These are phyloP conservation scores for Drosophila picticornis DNA, from an alignment of 2,888 invertebrate genomes.

Conservation along the genomic window DNA sequence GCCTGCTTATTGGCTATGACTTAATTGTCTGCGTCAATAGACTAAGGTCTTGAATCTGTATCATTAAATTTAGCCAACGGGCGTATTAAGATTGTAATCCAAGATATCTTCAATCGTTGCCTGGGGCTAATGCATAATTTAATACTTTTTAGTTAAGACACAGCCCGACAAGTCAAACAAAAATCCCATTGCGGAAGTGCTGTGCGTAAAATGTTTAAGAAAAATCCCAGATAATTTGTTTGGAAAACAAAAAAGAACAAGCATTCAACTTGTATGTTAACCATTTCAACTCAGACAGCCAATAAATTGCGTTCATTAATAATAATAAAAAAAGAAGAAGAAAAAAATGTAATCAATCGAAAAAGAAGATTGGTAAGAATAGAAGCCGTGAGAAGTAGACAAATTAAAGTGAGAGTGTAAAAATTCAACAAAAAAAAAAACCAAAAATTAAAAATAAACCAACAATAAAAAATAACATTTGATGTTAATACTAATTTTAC, in stretches of 20 bases:
- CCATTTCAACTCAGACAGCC: constrained; percentile 43
- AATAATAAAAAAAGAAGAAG: constrained; percentile 10
- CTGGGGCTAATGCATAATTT: constrained; percentile 42
- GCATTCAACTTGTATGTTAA: constrained; percentile 8
- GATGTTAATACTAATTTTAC: neutral
- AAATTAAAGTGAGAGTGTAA: constrained; percentile 7
- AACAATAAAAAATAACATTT: neutral
- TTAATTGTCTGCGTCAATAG: constrained; percentile 4
- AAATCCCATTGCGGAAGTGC: constrained; percentile 47
- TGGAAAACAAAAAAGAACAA: neutral
- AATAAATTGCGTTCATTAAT: constrained; percentile 65
- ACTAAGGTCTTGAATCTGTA: constrained; percentile 6
- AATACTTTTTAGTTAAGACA: constrained; percentile 56
- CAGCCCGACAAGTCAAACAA: constrained; percentile 49
- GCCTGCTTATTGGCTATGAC: neutral
- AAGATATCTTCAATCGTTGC: constrained; percentile 13
- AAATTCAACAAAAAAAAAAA: neutral
- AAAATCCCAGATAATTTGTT: constrained; percentile 28
- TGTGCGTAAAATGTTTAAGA: constrained; percentile 12
- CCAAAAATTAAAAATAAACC: no score
- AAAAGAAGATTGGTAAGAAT: neutral
- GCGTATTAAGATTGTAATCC: constrained; percentile 1
- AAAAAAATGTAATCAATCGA: neutral
- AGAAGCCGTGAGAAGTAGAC: neutral
- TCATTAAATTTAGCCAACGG: constrained; percentile 19